phyloP scores from a whole-genome alignment of 2,888 invertebrate genomes.

The Epinotia bilunana region DNA sequence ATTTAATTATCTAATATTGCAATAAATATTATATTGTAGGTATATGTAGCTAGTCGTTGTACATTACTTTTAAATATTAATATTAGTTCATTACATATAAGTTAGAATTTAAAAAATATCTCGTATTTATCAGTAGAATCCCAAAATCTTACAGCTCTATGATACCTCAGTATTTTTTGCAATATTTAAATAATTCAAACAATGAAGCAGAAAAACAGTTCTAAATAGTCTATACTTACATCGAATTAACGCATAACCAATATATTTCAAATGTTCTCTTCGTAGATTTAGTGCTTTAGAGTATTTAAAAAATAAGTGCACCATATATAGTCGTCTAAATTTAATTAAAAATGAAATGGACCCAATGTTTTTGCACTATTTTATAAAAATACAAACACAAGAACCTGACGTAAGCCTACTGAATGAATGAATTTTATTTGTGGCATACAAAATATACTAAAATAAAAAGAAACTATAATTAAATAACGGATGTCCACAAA shows the following conservation, averaged over 20 bases:
- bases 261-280: neutral
- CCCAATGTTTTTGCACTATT: slow-evolving; percentile 11
- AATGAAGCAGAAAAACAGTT: neutral
- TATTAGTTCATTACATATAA: neutral
- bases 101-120: neutral
- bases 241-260: slow-evolving; percentile 9
- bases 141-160: neutral
- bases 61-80: neutral
- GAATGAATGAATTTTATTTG: no score
- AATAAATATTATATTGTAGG: slow-evolving; percentile 22
- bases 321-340: neutral
- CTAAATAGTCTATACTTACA: neutral
- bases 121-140: neutral
- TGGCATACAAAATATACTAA: no score
- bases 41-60: neutral
- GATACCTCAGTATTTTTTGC: no score
- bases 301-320: neutral
- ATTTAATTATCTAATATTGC: neutral
- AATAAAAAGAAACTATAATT: no score
- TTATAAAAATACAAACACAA: neutral
- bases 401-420: neutral
- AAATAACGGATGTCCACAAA: no score
- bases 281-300: slow-evolving; percentile 10
- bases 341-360: slow-evolving; percentile 1
- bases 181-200: no score